Conservation (phyloP, 2,113 vertebrate genomes). For the Panurus biarmicus region DNA sequence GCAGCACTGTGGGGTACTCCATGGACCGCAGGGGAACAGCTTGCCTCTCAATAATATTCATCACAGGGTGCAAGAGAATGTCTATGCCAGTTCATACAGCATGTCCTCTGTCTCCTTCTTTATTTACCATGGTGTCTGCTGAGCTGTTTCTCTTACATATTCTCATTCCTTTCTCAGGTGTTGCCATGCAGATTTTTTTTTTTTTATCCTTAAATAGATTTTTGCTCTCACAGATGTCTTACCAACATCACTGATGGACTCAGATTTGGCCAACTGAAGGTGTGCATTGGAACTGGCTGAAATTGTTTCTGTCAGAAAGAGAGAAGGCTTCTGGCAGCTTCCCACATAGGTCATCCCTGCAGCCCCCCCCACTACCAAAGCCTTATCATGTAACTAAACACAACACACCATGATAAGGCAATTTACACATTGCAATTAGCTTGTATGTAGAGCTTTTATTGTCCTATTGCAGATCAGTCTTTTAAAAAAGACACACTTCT, state of each 20-base stretch:
- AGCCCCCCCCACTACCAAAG: fast-evolving
- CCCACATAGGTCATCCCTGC: background rate
- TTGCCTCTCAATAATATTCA: background rate
- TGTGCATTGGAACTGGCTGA: background rate
- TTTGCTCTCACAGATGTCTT: background rate
- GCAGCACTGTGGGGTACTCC: background rate
- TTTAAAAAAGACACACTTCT: background rate
- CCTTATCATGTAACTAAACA: background rate
- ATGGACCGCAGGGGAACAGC: background rate
- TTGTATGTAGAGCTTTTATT: background rate
- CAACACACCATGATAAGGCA: background rate
- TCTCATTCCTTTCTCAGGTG: background rate
- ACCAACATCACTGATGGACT: background rate
- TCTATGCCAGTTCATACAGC: fast-evolving
- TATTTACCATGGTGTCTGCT: background rate
- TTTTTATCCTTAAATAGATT: background rate
- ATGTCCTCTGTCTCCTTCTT: background rate
- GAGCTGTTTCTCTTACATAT: background rate
- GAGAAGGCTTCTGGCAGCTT: background rate
- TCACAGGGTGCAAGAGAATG: background rate
- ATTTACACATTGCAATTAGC: background rate
- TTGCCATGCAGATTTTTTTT: fast-evolving
- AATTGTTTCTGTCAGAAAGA: background rate
- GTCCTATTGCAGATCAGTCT: background rate
- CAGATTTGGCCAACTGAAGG: fast-evolving